Base-by-base conservation (phyloP, 2,888 invertebrate species). In the Lycaena phlaeas region DNA sequence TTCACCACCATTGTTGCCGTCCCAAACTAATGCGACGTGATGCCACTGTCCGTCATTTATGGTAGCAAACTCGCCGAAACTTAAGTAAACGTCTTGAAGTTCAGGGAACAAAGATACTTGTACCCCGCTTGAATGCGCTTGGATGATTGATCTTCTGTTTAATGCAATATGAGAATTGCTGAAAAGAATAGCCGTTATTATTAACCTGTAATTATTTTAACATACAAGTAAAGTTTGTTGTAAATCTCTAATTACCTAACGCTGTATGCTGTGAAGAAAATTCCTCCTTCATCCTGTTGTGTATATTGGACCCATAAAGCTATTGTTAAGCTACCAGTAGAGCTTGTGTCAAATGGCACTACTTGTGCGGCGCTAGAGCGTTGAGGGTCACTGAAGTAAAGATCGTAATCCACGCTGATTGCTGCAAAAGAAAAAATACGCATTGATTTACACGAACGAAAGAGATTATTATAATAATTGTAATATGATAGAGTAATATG, bases 11-110 rank as follows among this genome's bases (percentile, higher is more conserved):
- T 91, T 90, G 44, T 87, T 88, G 27, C 96, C 95, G 61, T 95
- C 93, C 97, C 97, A 97, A n/a, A 96, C 92, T 39, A 98, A 87
- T 27, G 96, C 95, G 18, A 97, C 90, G 61, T 97, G 96, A 82
- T 97, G 97, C 97, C 97, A 97, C 64, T 95, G 95, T 2, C 96
- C 97, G 61, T 97, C 97, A 61, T 97, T 97, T 12, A 97, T 92
- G 0, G 95, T 95, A 1, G 96, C 94, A 57, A 94, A 96, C 72
- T 95, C 94, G 39, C 94, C 89, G 74, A 96, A 96, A 53, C 95
- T 93, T 28, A 96, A 78, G 76, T 96, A 96, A 1, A 95, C 93
- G 59, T 96, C 95, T 71, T 94, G 93, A 6, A 94, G 76, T 62
- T 96, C 94, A 18, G 92, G 89, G 87, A 97, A 96, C 12, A 97